Evolutionary conservation across 2,888 invertebrate genomes (phyloP), one percentile per base, ranked within the genome.

Genomic region (Melipona bicolor): DNA sequence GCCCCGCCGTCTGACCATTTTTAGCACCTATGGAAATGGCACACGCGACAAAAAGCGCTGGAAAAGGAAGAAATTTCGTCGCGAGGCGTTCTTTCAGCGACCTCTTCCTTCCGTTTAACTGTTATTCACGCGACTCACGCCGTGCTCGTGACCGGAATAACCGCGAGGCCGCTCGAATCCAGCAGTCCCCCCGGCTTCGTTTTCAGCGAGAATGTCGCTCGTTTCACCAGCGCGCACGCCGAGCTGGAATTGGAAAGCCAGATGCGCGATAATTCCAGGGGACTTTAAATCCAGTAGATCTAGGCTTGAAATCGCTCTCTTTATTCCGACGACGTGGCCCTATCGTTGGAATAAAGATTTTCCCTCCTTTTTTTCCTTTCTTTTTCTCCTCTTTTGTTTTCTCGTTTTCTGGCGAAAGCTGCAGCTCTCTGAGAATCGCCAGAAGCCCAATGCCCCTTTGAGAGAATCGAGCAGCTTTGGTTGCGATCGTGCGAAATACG

Each of bases 401-500:
- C 19, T 62, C 27, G 56, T 76, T 69, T 59, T 68, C 5, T 11
- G 15, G 2, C 0, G n/a, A 65, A 73, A 19, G 0, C 4, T 2
- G 11, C 9, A 9, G 24, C 24, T 21, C 21, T 21, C 27, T 3
- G 27, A 27, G 50, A 27, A 68, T 27, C 27, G 15, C 24, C 27
- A 5, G 56, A 4, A 50, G 50, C n/a, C 36, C 49, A 36, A 19
- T 13, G 43, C 50, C 21, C 19, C 27, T 52, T 62, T 43, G 11
- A 32, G 27, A 36, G 19, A 32, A 32, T 19, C 59, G 17, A n/a
- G 52, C 32, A 74, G n/a, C 61, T 72, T 54, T n/a, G 17, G 9
- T 56, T 59, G 3, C 50, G 32, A 61, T 69, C 70, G 54, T 62
- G 74, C 62, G 61, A 13, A 43, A 49, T 76, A 79, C 79, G 43